phyloP scores from a whole-genome alignment of 2,797 vertebrate genomes.

The Delichon dasypus region DNA sequence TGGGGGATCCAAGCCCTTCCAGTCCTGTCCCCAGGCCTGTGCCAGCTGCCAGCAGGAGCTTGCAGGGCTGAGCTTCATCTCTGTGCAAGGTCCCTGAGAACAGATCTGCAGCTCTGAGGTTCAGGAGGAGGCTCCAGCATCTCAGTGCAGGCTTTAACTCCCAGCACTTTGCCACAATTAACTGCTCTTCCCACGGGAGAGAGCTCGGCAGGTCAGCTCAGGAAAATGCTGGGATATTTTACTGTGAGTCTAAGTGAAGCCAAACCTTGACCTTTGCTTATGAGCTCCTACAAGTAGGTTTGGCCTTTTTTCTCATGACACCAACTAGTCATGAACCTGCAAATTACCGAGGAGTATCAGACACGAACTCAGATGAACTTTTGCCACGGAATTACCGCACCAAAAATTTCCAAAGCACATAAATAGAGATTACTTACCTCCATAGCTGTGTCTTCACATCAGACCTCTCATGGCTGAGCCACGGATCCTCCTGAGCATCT shows the following conservation, averaged over 20 bases:
- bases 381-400: neutral
- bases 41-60: neutral
- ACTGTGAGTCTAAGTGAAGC: neutral
- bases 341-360: neutral
- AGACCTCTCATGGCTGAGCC: neutral
- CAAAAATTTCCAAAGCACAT: neutral
- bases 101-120: neutral
- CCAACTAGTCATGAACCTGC: neutral
- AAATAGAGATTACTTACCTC: neutral
- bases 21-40: neutral
- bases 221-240: neutral
- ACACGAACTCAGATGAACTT: neutral
- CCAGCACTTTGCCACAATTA: neutral
- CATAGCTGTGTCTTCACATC: neutral
- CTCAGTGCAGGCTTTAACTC: neutral
- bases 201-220: neutral
- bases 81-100: neutral
- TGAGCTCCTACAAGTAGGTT: neutral
- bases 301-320: neutral
- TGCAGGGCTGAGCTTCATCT: neutral
- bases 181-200: accelerated
- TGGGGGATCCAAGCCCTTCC: neutral
- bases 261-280: neutral
- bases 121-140: neutral
- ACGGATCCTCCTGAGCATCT: neutral